Conservation (phyloP, 2,113 vertebrate genomes). For the Coracopsis vasa region DNA sequence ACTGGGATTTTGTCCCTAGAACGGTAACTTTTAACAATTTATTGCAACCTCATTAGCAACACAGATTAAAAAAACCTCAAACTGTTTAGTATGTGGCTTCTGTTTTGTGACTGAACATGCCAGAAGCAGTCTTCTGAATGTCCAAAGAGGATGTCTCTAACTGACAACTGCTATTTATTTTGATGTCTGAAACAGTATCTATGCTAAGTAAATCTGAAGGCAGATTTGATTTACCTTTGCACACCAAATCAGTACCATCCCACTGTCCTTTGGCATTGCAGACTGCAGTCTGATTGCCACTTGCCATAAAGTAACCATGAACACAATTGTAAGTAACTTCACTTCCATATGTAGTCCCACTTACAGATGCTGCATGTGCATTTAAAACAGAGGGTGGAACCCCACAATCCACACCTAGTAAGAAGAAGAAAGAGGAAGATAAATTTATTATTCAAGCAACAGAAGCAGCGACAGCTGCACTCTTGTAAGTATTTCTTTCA, state of each 20-base stretch:
- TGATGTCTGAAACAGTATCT: neutral
- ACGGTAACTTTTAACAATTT: neutral
- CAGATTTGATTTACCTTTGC: conserved; percentile 55
- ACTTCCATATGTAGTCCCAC: conserved; percentile 44
- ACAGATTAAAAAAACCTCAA: neutral
- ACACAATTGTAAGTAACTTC: conserved; percentile 41
- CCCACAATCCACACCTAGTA: conserved; percentile 63
- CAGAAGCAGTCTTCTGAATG: neutral
- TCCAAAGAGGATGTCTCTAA: neutral
- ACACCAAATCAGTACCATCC: conserved; percentile 48
- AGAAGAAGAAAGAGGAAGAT: neutral
- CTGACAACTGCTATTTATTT: neutral
- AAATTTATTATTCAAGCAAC: neutral
- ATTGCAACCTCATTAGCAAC: neutral
- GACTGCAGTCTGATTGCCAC: neutral
- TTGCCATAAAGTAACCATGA: conserved; percentile 29
- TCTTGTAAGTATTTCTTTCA: neutral
- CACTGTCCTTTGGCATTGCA: conserved; percentile 59
- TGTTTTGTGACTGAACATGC: neutral
- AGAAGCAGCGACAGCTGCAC: neutral
- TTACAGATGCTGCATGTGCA: neutral
- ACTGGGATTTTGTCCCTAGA: neutral
- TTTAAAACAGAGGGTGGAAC: conserved; percentile 50
- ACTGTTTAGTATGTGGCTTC: neutral
- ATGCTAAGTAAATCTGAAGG: neutral